These are phyloP conservation scores for Helicoverpa assulta DNA, from an alignment of 2,888 invertebrate genomes.

Conservation along the genomic window DNA sequence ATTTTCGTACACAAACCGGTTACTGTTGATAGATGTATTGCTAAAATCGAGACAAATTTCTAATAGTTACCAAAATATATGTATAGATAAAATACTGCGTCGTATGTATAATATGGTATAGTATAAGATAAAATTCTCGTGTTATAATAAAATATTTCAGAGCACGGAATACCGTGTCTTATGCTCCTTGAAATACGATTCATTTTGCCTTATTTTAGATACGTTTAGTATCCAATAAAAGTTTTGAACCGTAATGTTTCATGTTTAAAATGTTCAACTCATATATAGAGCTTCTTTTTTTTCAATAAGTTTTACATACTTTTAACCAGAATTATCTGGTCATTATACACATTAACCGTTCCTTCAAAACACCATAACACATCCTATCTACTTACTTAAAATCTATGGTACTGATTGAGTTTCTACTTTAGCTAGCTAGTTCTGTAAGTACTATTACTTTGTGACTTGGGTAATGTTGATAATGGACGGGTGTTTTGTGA, in stretches of 20 bases:
- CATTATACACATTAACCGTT: constrained; percentile 1
- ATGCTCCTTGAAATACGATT: constrained; percentile 29
- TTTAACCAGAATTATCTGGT: neutral
- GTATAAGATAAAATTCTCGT: constrained; percentile 26
- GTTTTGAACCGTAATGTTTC: constrained; percentile 25
- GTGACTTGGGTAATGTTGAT: constrained; percentile 32
- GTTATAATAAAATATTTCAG: constrained; percentile 37
- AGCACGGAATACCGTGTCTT: constrained; percentile 21
- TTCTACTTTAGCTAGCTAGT: constrained; percentile 46
- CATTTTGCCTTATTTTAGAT: constrained; percentile 53
- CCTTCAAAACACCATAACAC: neutral
- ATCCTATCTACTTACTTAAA: constrained; percentile 35
- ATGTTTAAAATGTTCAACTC: constrained; percentile 1
- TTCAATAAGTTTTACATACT: neutral
- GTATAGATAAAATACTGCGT: constrained; percentile 58
- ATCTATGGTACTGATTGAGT: constrained; percentile 52
- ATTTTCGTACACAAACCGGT: constrained; percentile 12
- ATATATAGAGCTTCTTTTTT: constrained; percentile 10
- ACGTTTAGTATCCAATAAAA: constrained; percentile 55
- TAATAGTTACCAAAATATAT: constrained; percentile 55
- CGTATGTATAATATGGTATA: constrained; percentile 19
- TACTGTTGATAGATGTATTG: constrained; percentile 23
- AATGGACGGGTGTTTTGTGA: constrained; percentile 24
- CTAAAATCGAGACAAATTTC: constrained; percentile 55
- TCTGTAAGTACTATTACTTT: constrained; percentile 58